These are phyloP conservation scores for Aegotheles bennettii DNA, from an alignment of 2,113 vertebrate genomes.

Conservation along the genomic window DNA sequence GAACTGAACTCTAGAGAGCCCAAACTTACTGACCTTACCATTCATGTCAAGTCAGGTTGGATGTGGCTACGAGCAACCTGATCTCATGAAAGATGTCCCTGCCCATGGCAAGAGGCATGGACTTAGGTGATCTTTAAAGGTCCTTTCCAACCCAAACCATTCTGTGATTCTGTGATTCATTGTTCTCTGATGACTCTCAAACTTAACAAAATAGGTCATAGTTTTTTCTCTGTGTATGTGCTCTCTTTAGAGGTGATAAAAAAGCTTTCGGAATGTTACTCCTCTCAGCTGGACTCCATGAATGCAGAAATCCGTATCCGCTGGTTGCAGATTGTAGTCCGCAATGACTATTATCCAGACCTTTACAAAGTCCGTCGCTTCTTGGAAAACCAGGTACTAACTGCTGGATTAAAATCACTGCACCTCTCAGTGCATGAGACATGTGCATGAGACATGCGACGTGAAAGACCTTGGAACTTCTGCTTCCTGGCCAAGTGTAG, in stretches of 20 bases:
- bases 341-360: conserved; percentile 89
- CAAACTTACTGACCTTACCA: neutral
- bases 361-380: conserved; percentile 89
- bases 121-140: neutral
- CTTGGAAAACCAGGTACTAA: conserved; percentile 88
- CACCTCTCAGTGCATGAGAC: conserved; percentile 61
- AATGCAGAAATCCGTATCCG: conserved; percentile 95
- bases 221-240: neutral
- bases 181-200: neutral
- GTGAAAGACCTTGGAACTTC: conserved; percentile 64
- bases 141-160: neutral
- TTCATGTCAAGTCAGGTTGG: neutral
- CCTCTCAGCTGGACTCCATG: conserved; percentile 86
- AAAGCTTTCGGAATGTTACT: conserved; percentile 85
- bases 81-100: neutral
- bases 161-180: neutral
- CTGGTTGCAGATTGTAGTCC: conserved; percentile 93
- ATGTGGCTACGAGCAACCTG: neutral
- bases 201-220: neutral
- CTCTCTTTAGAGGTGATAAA: conserved; percentile 83
- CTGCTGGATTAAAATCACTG: conserved; percentile 53
- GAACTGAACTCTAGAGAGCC: neutral
- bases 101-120: neutral
- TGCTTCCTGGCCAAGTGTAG: conserved; percentile 63
- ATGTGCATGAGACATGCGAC: conserved; percentile 62